Evolutionary conservation across 1,140 invertebrate genomes (phyloP).

Genomic region (Neotoxoptera formosana): DNA sequence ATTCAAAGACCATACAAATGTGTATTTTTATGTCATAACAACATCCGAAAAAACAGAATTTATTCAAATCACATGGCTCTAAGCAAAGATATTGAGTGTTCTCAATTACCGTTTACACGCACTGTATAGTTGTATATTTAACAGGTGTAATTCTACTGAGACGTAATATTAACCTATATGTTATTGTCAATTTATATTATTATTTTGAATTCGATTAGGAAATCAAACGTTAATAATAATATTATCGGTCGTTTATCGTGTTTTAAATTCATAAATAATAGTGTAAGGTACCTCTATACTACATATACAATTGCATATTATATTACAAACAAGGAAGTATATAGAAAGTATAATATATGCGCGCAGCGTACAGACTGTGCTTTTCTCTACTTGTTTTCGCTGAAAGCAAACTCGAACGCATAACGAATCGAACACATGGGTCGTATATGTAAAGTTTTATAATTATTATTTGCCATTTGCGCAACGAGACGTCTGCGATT

Average conservation of each 20-base stretch:
- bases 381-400: not conserved
- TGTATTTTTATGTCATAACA: too few species aligned
- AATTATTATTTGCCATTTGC: constrained; percentile 11
- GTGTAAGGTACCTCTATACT: not conserved
- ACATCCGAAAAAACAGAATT: too few species aligned
- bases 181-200: not conserved
- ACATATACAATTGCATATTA: not conserved
- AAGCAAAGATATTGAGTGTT: too few species aligned
- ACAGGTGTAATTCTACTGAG: not conserved
- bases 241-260: not conserved
- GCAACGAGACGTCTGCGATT: not conserved
- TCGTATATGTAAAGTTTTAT: not conserved
- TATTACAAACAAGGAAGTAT: constrained; percentile 10
- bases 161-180: not conserved
- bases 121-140: too few species aligned
- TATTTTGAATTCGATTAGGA: not conserved
- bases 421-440: too few species aligned
- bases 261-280: not conserved
- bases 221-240: not conserved
- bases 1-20: too few species aligned
- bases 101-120: too few species aligned
- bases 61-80: too few species aligned
- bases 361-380: not conserved
- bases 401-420: not conserved
- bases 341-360: not conserved